Evolutionary conservation across 64 coral and sea anemone genomes (phyloP), one percentile per base, ranked within the genome.

Genomic region (Actinia tenebrosa): DNA sequence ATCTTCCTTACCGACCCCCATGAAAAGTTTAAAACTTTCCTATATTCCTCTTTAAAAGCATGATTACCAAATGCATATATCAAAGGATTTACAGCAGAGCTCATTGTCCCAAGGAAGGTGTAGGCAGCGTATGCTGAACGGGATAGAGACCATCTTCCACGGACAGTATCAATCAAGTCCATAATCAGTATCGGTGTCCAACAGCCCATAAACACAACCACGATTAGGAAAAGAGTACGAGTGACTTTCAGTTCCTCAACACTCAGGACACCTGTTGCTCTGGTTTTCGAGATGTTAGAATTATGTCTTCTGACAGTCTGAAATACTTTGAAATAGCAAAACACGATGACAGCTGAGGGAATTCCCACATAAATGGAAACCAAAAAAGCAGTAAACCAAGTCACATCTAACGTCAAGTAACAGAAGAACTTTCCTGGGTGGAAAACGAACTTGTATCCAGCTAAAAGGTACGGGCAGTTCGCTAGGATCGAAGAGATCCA

Each of bases 371-470:
- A 84, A 16, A 72, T 86, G 44, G 86, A 42, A 46, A 90, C 84
- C 45, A 94, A 50, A 30, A 82, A 94, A 13, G 86, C 86, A 61
- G 75, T 64, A 37, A 89, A 94, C 37, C 88, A 80, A 16, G 75
- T 45, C 15, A n/a, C 62, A 14, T 79, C 44, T n/a, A 69, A 26
- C 9, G 77, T 79, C 27, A 58, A 0, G 58, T 90, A 94, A 59
- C 92, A 94, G 42, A 94, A 87, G 46, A 94, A 94, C 64, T 94
- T 94, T 2, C 75, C 45, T 16, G 92, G 92, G 61, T 87, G 86
- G 64, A 94, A 94, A 2, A 94, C 69, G 27, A 90, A 87, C 69
- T 69, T 83, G 56, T 87, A 61, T 13, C 92, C 92, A 27, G 84
- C 56, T 11, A 90, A 16, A 45, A 94, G 89, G 68, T 94, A 94